Evolutionary conservation across 2,797 vertebrate species (phyloP), one percentile per base, ranked within the genome.

Genomic region (Apodemus agrarius): DNA sequence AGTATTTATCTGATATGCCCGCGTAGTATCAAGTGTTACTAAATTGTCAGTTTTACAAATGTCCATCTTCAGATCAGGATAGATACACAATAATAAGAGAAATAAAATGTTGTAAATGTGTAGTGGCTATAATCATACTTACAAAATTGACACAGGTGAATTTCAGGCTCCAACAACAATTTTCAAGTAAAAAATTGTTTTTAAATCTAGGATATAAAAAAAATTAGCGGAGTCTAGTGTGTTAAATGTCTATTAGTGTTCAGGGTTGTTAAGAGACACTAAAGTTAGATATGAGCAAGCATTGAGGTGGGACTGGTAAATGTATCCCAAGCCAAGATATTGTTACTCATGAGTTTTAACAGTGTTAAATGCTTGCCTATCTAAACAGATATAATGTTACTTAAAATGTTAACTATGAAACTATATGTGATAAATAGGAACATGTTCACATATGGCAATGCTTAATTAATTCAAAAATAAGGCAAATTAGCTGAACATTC

Each of bases 171-270:
- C 81, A 85, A 69, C 3, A 3, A 63, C 83, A 49, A 59, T 93
- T 91, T 95, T 95, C 26, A 87, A 40, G 37, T 90, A 88, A 76
- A 95, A 94, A 61, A 2, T n/a, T n/a, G n/a, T n/a, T n/a, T n/a
- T n/a, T 26, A 46, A 89, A 84, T 61, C 34, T 24, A 43, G 43
- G 40, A 75, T 96, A 52, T 16, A 90, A 96, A 79, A 12, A 10
- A 96, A 96, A 67, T 89, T 84, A 84, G 49, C 7, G 11, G 40
- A 69, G 4, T 21, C 3, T 91, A 95, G 81, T 52, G 19, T 81
- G 57, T 74, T 93, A 83, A 49, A 13, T 92, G 95, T 95, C 89
- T 79, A 94, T 91, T 89, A 92, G 52, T 4, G 40, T 88, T 89
- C 40, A 63, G 29, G 1, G 9, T 43, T 90, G n/a, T 46, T 87